Evolutionary conservation across 2,113 vertebrate genomes (phyloP).

Genomic region (Coptodon rendalli): DNA sequence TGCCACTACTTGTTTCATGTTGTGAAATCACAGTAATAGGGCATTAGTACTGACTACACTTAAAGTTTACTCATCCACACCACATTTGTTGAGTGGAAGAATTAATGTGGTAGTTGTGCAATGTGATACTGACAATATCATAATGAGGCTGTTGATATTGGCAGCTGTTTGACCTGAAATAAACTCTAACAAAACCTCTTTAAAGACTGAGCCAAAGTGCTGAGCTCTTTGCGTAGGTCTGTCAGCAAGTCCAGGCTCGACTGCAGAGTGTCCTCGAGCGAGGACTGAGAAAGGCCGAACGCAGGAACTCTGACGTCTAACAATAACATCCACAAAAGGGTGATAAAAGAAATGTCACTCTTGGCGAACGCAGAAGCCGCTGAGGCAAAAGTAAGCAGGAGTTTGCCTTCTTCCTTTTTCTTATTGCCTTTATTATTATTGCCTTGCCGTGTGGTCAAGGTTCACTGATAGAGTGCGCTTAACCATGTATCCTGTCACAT

Average conservation of each 20-base stretch:
- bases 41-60: neutral
- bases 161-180: constrained; percentile 41
- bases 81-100: neutral
- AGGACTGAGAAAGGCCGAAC: neutral
- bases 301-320: constrained; percentile 20
- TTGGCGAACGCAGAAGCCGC: constrained; percentile 35
- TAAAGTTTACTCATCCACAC: neutral
- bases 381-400: constrained; percentile 41
- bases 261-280: neutral
- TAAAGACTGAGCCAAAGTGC: constrained; percentile 18
- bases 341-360: constrained; percentile 50
- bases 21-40: neutral
- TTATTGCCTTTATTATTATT: constrained; percentile 63
- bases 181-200: constrained; percentile 2
- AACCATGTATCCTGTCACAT: constrained; percentile 48
- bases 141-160: constrained; percentile 38
- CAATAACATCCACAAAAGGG: constrained; percentile 35
- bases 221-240: constrained; percentile 16
- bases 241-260: constrained; percentile 36
- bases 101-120: constrained; percentile 19
- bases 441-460: constrained; percentile 55
- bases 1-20: constrained; percentile 2
- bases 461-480: constrained; percentile 60
- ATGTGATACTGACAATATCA: constrained; percentile 10
- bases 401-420: constrained; percentile 48